Evolutionary conservation across 2,797 vertebrate species (phyloP).

Genomic region (Artibeus jamaicensis): DNA sequence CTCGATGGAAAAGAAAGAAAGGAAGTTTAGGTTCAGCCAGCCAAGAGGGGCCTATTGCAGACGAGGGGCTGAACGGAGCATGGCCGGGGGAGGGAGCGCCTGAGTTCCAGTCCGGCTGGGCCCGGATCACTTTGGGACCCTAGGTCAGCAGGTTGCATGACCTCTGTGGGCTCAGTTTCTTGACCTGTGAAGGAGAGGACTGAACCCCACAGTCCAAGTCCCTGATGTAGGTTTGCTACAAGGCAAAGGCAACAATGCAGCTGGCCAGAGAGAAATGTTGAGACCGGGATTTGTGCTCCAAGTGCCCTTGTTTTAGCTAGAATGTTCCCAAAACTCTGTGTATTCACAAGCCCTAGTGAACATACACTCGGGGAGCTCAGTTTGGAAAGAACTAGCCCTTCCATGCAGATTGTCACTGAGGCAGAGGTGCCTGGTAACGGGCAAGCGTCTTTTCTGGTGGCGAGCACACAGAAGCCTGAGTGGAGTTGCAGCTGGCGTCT

Average conservation of each 20-base stretch:
- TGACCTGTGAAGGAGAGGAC: not conserved
- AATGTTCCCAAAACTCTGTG: not conserved
- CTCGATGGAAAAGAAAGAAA: conserved; percentile 30
- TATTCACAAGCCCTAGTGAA: not conserved
- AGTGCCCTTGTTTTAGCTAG: not conserved
- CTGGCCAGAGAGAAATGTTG: not conserved
- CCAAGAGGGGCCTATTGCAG: not conserved
- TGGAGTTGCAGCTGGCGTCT: not conserved
- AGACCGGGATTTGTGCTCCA: not conserved
- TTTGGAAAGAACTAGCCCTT: not conserved
- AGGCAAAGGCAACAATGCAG: not conserved
- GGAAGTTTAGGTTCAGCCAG: not conserved
- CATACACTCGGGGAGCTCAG: not conserved
- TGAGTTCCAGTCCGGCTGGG: not conserved
- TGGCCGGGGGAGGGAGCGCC: rapidly evolving
- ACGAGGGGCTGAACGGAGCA: not conserved
- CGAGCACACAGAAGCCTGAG: not conserved
- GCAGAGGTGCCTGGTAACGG: not conserved
- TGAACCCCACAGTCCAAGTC: not conserved
- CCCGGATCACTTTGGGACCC: not conserved
- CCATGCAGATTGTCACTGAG: not conserved
- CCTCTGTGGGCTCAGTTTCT: not conserved
- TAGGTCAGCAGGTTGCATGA: not conserved
- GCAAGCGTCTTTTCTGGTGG: not conserved
- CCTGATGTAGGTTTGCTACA: not conserved